Evolutionary conservation across 2,888 invertebrate species (phyloP).

Genomic region (Chloromyia formosa): DNA sequence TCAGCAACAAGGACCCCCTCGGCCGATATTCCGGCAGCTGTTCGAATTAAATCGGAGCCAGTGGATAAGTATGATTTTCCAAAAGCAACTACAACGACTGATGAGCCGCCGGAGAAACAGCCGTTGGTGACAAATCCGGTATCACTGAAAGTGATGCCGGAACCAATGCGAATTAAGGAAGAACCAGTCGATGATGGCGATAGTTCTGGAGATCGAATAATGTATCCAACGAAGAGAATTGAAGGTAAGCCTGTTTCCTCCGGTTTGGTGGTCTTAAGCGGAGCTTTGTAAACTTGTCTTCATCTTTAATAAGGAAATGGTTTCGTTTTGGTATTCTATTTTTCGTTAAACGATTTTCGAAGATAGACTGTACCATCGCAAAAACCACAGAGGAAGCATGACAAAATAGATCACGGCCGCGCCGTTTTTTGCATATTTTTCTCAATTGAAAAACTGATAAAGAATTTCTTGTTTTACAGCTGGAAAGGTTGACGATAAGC

Average conservation of each 20-base stretch:
- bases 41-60: constrained; percentile 13
- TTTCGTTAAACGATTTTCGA: too few species aligned
- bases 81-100: neutral
- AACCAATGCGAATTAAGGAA: constrained; percentile 33
- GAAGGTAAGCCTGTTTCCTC: neutral
- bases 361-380: too few species aligned
- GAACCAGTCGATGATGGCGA: constrained; percentile 27
- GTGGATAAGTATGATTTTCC: neutral
- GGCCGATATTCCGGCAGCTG: neutral
- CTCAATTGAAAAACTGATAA: too few species aligned
- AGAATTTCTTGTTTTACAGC: too few species aligned
- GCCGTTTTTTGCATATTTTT: too few species aligned
- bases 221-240: neutral
- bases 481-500: neutral
- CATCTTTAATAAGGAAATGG: too few species aligned
- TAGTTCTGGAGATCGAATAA: neutral
- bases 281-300: too few species aligned
- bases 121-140: constrained; percentile 2
- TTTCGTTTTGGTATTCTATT: too few species aligned
- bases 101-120: neutral
- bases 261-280: neutral
- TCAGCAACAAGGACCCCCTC: neutral
- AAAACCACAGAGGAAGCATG: too few species aligned
- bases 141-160: constrained; percentile 19
- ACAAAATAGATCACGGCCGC: too few species aligned